Conservation (phyloP, 2,113 vertebrate genomes). For the Merops nubicus region DNA sequence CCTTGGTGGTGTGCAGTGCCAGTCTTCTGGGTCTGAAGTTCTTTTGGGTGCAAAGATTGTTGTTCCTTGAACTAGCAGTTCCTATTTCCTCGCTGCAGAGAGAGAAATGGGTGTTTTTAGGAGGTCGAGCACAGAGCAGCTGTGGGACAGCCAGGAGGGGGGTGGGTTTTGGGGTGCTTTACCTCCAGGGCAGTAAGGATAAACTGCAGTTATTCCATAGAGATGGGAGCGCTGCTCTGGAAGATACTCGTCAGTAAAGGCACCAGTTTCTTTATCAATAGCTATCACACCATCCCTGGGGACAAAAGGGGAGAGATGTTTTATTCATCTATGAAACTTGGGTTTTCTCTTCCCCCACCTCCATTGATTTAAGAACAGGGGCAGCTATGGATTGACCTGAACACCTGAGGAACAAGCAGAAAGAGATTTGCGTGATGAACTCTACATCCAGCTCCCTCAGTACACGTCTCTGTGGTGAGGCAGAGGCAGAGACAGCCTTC, state of each 20-base stretch:
- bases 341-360: rapidly evolving
- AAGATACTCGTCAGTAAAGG: constrained; percentile 89
- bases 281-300: constrained; percentile 91
- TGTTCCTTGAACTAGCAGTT: neutral
- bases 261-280: constrained; percentile 82
- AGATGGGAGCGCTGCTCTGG: constrained; percentile 95
- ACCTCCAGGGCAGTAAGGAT: constrained; percentile 89
- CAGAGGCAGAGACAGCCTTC: neutral
- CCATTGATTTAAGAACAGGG: neutral
- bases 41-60: neutral
- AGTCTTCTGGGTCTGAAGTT: constrained; percentile 39
- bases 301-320: neutral
- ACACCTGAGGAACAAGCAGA: neutral
- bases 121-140: rapidly evolving
- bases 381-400: neutral
- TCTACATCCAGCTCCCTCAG: neutral
- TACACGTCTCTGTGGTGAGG: neutral
- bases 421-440: neutral
- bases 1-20: neutral
- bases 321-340: neutral
- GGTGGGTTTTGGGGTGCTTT: neutral
- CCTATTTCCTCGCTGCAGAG: constrained; percentile 72
- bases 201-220: constrained; percentile 92
- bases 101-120: neutral
- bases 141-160: rapidly evolving